A percentile compares a stretch with the other conserved stretches of the same genome.
Evolutionary conservation across 2,797 vertebrate species (phyloP).

Genomic region (Helostoma temminkii): DNA sequence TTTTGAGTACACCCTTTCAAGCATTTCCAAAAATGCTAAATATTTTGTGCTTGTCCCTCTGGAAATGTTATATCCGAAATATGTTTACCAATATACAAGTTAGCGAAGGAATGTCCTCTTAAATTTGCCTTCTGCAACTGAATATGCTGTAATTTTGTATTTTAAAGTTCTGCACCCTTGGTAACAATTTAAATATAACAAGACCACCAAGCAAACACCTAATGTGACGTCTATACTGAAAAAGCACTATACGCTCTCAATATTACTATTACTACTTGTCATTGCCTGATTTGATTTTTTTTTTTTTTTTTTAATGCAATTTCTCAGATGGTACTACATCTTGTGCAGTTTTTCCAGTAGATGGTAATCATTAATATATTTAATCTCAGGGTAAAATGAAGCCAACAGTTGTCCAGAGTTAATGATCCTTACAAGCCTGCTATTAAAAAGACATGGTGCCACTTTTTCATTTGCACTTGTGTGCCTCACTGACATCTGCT

Average conservation of each 20-base stretch:
- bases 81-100: not conserved
- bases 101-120: constrained; percentile 15
- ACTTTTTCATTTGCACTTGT: constrained; percentile 30
- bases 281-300: constrained; percentile 9
- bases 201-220: constrained; percentile 18
- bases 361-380: constrained; percentile 19
- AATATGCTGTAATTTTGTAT: not conserved
- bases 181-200: not conserved
- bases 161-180: not conserved
- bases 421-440: constrained; percentile 15
- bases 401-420: constrained; percentile 26
- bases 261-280: not conserved
- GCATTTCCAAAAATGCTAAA: constrained; percentile 9
- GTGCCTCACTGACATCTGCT: constrained; percentile 73
- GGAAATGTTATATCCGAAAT: constrained; percentile 14
- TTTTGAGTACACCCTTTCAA: not conserved
- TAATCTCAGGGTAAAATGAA: constrained; percentile 66
- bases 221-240: constrained; percentile 20
- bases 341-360: constrained; percentile 11
- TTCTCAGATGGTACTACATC: constrained; percentile 8
- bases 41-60: constrained; percentile 3
- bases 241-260: constrained; percentile 8
- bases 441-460: constrained; percentile 10
- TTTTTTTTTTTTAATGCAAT: not conserved
- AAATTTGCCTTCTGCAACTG: constrained; percentile 7